Evolutionary conservation across 1,140 invertebrate genomes (phyloP).

Genomic region (Octopus bimaculoides): DNA sequence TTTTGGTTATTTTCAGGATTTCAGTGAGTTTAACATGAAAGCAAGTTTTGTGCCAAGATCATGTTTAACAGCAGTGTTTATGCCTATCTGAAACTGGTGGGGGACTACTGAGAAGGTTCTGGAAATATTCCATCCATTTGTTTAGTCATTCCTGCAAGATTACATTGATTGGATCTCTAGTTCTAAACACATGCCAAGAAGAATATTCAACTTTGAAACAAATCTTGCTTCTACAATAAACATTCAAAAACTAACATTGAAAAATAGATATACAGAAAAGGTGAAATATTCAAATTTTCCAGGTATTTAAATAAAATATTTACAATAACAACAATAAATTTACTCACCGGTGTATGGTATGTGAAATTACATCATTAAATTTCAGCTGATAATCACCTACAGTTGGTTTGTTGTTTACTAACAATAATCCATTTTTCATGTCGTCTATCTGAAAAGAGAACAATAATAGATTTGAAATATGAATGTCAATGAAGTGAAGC

Average conservation of each 20-base stretch:
- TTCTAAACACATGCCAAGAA: not conserved
- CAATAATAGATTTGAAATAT: too few relatives aligned
- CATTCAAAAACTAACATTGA: not conserved
- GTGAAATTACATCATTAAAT: slow-evolving; percentile 65
- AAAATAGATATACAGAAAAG: not conserved
- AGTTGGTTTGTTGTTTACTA: slow-evolving; percentile 92
- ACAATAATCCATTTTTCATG: slow-evolving; percentile 85
- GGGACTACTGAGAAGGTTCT: too few relatives aligned
- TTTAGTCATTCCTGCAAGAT: too few relatives aligned
- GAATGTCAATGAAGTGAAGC: too few relatives aligned
- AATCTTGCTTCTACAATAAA: not conserved
- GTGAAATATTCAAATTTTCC: not conserved
- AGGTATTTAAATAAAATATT: not conserved
- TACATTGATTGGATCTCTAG: not conserved
- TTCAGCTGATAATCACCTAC: slow-evolving; percentile 86
- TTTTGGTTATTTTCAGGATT: too few relatives aligned
- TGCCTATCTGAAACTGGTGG: too few relatives aligned
- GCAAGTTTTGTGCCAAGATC: too few relatives aligned
- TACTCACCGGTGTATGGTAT: slow-evolving; percentile 16
- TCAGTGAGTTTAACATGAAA: too few relatives aligned
- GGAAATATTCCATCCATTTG: too few relatives aligned
- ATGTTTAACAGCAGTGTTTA: too few relatives aligned
- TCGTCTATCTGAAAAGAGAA: slow-evolving; percentile 70
- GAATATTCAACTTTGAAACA: not conserved
- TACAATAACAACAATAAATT: not conserved